These are phyloP conservation scores for Microplitis mediator DNA, from an alignment of 1,140 invertebrate species.

Conservation along the genomic window DNA sequence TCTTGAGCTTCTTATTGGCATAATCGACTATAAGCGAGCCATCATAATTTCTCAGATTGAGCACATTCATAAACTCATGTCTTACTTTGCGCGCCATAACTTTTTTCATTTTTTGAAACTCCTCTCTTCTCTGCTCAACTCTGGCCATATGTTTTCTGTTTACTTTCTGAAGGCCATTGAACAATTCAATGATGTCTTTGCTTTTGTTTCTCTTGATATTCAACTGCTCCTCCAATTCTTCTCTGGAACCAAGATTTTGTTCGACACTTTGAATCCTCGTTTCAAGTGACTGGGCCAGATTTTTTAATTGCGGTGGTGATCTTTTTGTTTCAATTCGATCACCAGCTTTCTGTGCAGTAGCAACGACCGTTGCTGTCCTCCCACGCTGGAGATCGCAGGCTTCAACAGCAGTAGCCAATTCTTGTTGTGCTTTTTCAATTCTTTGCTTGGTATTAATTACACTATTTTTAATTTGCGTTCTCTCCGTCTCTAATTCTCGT, in stretches of 20 bases:
- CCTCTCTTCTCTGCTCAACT: constrained; percentile 49
- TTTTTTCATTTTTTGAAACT: constrained; percentile 55
- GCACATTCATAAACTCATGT: constrained; percentile 59
- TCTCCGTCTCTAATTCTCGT: constrained; percentile 31
- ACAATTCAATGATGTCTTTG: constrained; percentile 33
- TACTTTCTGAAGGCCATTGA: constrained; percentile 37
- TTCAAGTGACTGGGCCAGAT: constrained; percentile 33
- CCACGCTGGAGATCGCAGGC: background rate
- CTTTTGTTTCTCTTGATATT: constrained; percentile 42
- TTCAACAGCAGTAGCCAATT: background rate
- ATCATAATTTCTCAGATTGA: constrained; percentile 63
- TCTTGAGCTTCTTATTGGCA: constrained; percentile 62
- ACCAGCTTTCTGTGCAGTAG: constrained; percentile 38
- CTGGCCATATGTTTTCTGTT: constrained; percentile 50
- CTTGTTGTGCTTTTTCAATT: background rate
- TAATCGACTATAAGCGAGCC: constrained; percentile 70
- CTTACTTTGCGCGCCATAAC: constrained; percentile 58
- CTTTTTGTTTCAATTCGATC: constrained; percentile 55
- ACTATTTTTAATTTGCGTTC: constrained; percentile 10
- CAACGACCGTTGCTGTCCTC: constrained; percentile 28
- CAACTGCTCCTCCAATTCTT: constrained; percentile 42
- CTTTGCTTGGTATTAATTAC: background rate
- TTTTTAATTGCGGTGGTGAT: constrained; percentile 39
- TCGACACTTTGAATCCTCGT: constrained; percentile 47
- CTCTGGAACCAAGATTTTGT: constrained; percentile 41